These are phyloP conservation scores for Macrostomum lignano DNA, from an alignment of 1,140 invertebrate genomes.

Conservation along the genomic window DNA sequence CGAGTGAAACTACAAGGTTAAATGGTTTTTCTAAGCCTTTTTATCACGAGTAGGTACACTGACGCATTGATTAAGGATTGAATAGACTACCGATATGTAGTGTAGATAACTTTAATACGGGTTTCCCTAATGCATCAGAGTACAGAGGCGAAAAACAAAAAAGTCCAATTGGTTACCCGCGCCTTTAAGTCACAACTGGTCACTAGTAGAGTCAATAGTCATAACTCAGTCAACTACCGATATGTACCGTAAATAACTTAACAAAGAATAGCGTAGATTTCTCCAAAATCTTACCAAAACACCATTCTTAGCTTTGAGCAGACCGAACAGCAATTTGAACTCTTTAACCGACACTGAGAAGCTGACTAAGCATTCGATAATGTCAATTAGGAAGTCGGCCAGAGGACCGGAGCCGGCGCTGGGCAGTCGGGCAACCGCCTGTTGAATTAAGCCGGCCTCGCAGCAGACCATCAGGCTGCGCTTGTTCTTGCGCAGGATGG, in stretches of 20 bases:
- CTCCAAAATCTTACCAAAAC: conserved; percentile 48
- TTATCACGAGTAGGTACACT: not conserved
- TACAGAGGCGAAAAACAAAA: too few relatives aligned
- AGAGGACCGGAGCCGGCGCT: too few relatives aligned
- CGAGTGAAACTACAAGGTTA: not conserved
- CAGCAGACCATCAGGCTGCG: too few relatives aligned
- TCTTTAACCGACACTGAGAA: conserved; percentile 97
- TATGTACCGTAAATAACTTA: not conserved
- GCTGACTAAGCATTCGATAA: conserved; percentile 75
- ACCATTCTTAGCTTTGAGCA: conserved; percentile 64
- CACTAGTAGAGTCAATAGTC: too few relatives aligned
- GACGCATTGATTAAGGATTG: not conserved
- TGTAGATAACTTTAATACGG: not conserved
- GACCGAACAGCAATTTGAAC: conserved; percentile 67
- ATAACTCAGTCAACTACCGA: not conserved
- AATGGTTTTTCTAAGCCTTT: not conserved
- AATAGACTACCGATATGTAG: not conserved
- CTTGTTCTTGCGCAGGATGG: too few relatives aligned
- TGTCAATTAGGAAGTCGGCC: conserved; percentile 82
- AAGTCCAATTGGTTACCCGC: too few relatives aligned
- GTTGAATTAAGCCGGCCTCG: too few relatives aligned
- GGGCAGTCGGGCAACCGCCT: too few relatives aligned
- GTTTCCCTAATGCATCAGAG: too few relatives aligned
- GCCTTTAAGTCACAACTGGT: too few relatives aligned
- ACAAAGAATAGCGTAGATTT: not conserved